phyloP scores from a whole-genome alignment of 2,113 vertebrate genomes.

The Gymnocephalus cernua region DNA sequence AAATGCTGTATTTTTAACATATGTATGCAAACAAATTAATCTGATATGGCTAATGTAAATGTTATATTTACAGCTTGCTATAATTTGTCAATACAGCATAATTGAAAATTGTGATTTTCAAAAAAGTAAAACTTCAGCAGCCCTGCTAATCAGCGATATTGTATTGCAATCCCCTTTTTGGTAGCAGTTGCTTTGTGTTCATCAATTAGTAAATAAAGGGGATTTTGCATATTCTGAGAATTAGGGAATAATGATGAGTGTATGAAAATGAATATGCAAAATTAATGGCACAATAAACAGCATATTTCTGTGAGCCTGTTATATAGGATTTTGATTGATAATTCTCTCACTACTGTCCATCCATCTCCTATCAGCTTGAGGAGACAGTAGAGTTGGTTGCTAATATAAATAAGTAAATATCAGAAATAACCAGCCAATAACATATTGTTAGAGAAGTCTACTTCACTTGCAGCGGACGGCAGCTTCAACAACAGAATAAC shows the following conservation, averaged over 20 bases:
- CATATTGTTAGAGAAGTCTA: not conserved
- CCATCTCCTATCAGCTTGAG: conserved; percentile 6
- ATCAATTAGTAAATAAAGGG: conserved; percentile 46
- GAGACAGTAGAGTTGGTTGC: not conserved
- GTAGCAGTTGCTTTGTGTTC: conserved; percentile 10
- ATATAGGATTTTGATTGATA: conserved; percentile 16
- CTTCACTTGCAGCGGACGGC: conserved; percentile 11
- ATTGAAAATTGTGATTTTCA: conserved; percentile 17
- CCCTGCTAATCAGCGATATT: conserved; percentile 53
- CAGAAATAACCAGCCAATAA: conserved; percentile 4
- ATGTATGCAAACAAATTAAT: conserved; percentile 30
- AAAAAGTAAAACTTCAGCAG: conserved; percentile 6
- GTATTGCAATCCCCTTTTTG: conserved; percentile 18
- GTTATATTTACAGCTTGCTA: not conserved
- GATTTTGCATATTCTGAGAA: conserved; percentile 40
- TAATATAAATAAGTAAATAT: conserved; percentile 8
- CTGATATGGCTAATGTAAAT: not conserved
- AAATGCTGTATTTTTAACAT: conserved; percentile 50
- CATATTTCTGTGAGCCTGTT: conserved; percentile 20
- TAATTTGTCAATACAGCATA: conserved; percentile 30
- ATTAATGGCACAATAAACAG: conserved; percentile 9
- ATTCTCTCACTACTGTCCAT: conserved; percentile 2
- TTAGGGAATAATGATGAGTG: conserved; percentile 43
- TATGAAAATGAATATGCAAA: not conserved
- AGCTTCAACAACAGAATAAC: conserved; percentile 47